Percentiles rank a stretch among this genome's conserved stretches.
These are phyloP conservation scores for Berghia stephanieae DNA, from an alignment of 1,140 invertebrate species.

Conservation along the genomic window DNA sequence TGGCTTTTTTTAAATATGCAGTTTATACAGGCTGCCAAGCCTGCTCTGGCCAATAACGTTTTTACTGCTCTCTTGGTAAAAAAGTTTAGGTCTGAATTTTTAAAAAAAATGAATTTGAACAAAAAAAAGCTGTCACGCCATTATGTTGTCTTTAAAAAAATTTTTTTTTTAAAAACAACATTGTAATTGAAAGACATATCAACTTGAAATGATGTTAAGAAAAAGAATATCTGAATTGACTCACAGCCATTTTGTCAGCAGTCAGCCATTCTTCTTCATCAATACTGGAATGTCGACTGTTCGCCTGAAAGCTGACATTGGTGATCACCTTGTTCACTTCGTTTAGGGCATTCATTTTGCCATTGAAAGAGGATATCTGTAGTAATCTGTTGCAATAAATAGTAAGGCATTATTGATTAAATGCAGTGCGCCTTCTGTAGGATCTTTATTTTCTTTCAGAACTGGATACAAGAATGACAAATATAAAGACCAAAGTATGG, in stretches of 20 bases:
- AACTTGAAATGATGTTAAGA: too few species aligned
- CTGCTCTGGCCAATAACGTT: too few species aligned
- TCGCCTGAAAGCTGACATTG: constrained; percentile 87
- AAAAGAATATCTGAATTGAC: constrained; percentile 48
- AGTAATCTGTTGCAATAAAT: constrained; percentile 74
- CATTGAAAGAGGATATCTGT: constrained; percentile 98
- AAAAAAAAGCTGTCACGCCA: too few species aligned
- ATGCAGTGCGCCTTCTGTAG: neutral
- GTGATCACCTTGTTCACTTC: constrained; percentile 98
- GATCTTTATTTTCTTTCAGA: neutral
- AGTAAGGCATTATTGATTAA: neutral
- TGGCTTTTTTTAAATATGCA: too few species aligned
- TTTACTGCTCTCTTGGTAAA: too few species aligned
- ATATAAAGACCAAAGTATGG: neutral
- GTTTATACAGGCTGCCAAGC: too few species aligned
- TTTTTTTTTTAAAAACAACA: too few species aligned
- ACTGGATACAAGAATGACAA: neutral
- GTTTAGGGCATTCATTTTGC: constrained; percentile 98
- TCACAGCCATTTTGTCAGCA: constrained; percentile 90
- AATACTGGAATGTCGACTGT: constrained; percentile 70
- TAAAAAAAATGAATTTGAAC: too few species aligned
- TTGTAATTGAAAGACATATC: too few species aligned
- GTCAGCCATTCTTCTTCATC: constrained; percentile 94
- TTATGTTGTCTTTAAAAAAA: too few species aligned
- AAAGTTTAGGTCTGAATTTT: too few species aligned